These are phyloP conservation scores for Synergus laeviventris DNA, from an alignment of 2,888 invertebrate species.

Conservation along the genomic window DNA sequence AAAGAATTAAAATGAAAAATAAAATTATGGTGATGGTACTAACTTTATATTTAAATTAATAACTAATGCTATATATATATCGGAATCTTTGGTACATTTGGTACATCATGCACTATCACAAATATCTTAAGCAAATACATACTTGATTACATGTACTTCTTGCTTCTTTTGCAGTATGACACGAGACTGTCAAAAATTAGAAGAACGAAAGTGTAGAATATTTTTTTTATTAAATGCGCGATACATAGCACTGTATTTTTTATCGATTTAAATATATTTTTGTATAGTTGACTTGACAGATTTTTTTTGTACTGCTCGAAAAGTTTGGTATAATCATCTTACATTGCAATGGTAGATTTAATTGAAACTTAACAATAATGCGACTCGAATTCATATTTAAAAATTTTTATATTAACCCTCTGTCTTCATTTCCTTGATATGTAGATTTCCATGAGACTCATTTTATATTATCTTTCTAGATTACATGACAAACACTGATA, in stretches of 20 bases:
- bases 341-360: constrained; percentile 34
- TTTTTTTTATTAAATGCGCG: not conserved
- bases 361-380: constrained; percentile 2
- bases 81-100: constrained; percentile 71
- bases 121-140: constrained; percentile 36
- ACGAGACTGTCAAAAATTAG: constrained; percentile 25
- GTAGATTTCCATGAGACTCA: constrained; percentile 40
- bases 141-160: constrained; percentile 29
- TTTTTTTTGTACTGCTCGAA: constrained; percentile 27
- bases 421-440: constrained; percentile 8
- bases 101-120: constrained; percentile 62
- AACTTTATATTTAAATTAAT: constrained; percentile 68
- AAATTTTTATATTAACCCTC: not conserved
- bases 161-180: constrained; percentile 27
- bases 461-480: constrained; percentile 77
- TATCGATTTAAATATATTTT: constrained; percentile 13
- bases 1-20: constrained; percentile 53
- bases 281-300: constrained; percentile 23
- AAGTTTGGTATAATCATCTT: constrained; percentile 15
- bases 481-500: constrained; percentile 89
- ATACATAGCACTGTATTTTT: not conserved
- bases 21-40: constrained; percentile 74
- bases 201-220: not conserved
- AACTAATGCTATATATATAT: constrained; percentile 72
- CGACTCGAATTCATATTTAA: constrained; percentile 13